A percentile compares a stretch with the other conserved stretches of the same genome.
These are phyloP conservation scores for Heliothis virescens DNA, from an alignment of 1,140 invertebrate genomes.

Conservation along the genomic window DNA sequence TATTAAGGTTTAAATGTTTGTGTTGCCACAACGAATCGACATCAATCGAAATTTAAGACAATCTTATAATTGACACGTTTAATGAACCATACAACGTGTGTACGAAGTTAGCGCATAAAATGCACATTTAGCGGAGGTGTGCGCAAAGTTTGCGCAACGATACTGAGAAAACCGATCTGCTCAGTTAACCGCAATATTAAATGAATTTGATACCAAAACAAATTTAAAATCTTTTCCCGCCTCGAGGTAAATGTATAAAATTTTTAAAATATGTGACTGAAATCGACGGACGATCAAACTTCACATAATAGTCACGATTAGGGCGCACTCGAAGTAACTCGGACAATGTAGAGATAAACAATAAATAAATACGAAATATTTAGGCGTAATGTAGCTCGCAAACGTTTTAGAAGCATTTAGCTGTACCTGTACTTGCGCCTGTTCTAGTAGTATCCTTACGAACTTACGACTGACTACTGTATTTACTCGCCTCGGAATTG, in stretches of 20 bases:
- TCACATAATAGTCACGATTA: neutral
- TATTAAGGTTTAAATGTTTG: neutral
- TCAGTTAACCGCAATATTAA: no score
- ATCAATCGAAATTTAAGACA: slow-evolving; percentile 10
- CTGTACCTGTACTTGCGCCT: neutral
- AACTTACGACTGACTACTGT: slow-evolving; percentile 38
- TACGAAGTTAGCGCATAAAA: neutral
- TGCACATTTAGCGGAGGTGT: neutral
- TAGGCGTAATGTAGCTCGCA: slow-evolving; percentile 22
- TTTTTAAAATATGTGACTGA: neutral
- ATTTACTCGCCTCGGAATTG: slow-evolving; percentile 36
- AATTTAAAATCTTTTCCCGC: neutral
- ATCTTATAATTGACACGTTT: neutral
- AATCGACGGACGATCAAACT: slow-evolving; percentile 11
- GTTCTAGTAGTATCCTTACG: neutral
- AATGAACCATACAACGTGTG: neutral
- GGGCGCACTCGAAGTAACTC: neutral
- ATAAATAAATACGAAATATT: slow-evolving; percentile 22
- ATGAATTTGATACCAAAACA: no score
- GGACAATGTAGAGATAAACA: slow-evolving; percentile 28
- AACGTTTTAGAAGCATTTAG: slow-evolving; percentile 28
- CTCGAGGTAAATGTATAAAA: neutral
- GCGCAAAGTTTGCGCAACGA: neutral
- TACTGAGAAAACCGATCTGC: neutral
- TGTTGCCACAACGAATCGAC: slow-evolving; percentile 30